A percentile compares a stretch with the other conserved stretches of the same genome.
Conservation (phyloP, 1,140 invertebrate genomes). For the Diprion similis region DNA sequence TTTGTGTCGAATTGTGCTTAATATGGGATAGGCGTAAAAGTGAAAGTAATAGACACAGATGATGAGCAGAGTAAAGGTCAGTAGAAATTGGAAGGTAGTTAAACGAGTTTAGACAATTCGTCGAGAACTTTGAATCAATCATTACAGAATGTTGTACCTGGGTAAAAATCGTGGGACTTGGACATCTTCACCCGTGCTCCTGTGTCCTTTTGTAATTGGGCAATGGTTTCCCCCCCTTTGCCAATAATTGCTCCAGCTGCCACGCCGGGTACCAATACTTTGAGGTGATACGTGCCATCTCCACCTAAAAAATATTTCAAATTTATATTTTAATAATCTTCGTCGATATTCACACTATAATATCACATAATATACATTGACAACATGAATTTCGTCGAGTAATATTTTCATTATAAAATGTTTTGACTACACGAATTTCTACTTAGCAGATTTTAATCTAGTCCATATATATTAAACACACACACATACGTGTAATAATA, state of each 20-base stretch:
- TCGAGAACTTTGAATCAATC: not conserved
- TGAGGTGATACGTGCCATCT: slow-evolving; percentile 89
- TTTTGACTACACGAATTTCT: no score
- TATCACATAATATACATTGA: no score
- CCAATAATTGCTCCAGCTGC: slow-evolving; percentile 97
- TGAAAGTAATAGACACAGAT: not conserved
- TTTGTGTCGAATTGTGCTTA: slow-evolving; percentile 1
- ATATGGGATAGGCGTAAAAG: not conserved
- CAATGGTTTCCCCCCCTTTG: slow-evolving; percentile 97
- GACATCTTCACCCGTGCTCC: slow-evolving; percentile 97
- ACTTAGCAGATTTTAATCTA: no score
- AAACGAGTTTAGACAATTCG: not conserved
- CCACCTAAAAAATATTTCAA: slow-evolving; percentile 59
- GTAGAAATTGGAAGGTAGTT: not conserved
- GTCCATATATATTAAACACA: no score
- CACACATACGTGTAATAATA: no score
- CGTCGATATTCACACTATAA: no score
- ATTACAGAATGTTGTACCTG: slow-evolving; percentile 71
- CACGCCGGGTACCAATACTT: slow-evolving; percentile 94
- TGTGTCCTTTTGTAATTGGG: slow-evolving; percentile 94
- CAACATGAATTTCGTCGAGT: no score
- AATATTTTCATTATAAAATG: no score
- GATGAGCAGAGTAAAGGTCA: not conserved
- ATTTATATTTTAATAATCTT: no score
- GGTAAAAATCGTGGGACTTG: slow-evolving; percentile 97